Base-by-base conservation (phyloP, 2,797 vertebrate genomes). In the Labeo calbasu region DNA sequence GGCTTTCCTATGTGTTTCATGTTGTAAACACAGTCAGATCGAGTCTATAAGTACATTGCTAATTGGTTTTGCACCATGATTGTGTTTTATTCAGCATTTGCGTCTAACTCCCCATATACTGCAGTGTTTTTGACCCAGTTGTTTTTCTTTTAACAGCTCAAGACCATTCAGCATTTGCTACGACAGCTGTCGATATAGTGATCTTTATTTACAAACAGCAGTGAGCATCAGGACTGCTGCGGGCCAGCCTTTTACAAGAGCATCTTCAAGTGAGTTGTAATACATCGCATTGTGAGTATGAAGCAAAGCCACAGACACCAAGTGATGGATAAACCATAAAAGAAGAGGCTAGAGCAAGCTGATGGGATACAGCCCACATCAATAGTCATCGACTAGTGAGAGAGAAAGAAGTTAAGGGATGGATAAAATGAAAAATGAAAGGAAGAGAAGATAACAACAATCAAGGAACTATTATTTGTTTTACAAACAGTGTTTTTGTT, bases 271-370 rank as follows among this genome's bases (percentile, higher is more conserved):
- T 85, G 75, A 55, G 76, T 79, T 80, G 55, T 79, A 86, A 83
- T 77, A 68, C 77, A 86, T 81, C 83, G 79, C 69, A 82, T 73
- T 84, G 84, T 83, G 70, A 75, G 84, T 77, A 36, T 77, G 17
- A 79, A 83, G 83, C 85, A 32, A 68, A 65, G 84, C 81, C 88
- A 51, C 71, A 21, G 78, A 83, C 76, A 82, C 75, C 75, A 61
- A 77, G 51, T 55, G 14, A 89, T 88, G 68, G 88, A 89, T 85
- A 75, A 85, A 87, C 85, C 82, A 78, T 76, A 83, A 85, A 82
- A 69, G 77, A 82, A 79, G 63, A 70, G 79, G 80, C 75, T 59
- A 50, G 25, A 66, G 19, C 55, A 40, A 53, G 79, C 79, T 65
- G 55, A 79, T 83, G 78, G 46, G 57, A 76, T 77, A 77, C 68